Evolutionary conservation across 2,888 invertebrate genomes (phyloP).

Genomic region (Nipponacmea schrenckii): DNA sequence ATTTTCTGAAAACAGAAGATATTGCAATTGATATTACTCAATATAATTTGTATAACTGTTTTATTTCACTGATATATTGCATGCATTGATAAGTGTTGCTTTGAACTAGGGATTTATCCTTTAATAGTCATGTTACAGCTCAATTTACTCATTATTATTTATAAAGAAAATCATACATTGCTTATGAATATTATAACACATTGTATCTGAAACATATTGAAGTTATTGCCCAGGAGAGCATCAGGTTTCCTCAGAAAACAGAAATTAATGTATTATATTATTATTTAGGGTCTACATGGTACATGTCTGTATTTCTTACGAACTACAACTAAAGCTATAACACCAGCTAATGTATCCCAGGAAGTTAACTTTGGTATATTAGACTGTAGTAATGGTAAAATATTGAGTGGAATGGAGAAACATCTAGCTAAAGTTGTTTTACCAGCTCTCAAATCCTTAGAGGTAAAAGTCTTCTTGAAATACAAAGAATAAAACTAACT

Average conservation of each 20-base stretch:
- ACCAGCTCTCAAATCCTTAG: conserved; percentile 75
- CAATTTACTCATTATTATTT: too few relatives aligned
- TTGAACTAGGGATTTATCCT: too few relatives aligned
- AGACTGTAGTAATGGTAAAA: conserved; percentile 73
- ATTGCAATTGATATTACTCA: too few relatives aligned
- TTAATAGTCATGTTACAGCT: too few relatives aligned
- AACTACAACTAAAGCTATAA: conserved; percentile 60
- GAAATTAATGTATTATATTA: not conserved
- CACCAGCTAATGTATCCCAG: conserved; percentile 59
- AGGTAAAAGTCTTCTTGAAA: conserved; percentile 47
- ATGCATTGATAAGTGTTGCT: too few relatives aligned
- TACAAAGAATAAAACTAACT: not conserved
- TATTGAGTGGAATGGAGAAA: conserved; percentile 87
- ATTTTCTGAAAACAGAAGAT: not conserved
- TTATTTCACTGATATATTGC: too few relatives aligned
- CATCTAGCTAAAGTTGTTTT: conserved; percentile 90
- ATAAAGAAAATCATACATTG: not conserved
- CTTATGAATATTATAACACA: too few relatives aligned
- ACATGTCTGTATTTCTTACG: conserved; percentile 65
- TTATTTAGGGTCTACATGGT: conserved; percentile 58
- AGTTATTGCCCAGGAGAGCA: not conserved
- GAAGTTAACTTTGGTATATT: conserved; percentile 66
- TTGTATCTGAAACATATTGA: too few relatives aligned
- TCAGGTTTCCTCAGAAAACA: too few relatives aligned
- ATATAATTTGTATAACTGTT: too few relatives aligned